Base-by-base conservation (phyloP, 2,797 vertebrate genomes). In the Fundulus diaphanus region DNA sequence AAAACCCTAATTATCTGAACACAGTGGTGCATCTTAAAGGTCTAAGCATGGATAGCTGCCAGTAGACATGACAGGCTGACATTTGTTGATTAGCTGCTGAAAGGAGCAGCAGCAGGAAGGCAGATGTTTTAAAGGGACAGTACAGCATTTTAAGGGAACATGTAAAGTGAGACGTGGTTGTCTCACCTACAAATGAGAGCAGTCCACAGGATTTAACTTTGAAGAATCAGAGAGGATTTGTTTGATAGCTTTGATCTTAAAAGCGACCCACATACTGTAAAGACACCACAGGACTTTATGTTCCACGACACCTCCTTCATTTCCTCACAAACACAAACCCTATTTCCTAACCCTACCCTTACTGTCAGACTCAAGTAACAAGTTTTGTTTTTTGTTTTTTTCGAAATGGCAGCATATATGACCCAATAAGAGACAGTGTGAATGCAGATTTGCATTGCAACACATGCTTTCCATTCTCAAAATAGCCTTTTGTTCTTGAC, bases 41-140 rank as follows among this genome's bases (percentile, higher is more conserved):
- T 72, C 66, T 48, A 22, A 29, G 9, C 1, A 7, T 48, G 69
- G 46, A 15, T 5, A 8, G 16, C 52, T 46, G 63, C 20, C 16
- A 51, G 46, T 20, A 27, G 29, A 69, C 67, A 31, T 69, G 77
- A 66, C 65, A 33, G 70, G 20, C 46, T 70, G 70, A 56, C 69
- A 54, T 72, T 78, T 37, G 57, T 65, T 79, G 77, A 79, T 46
- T 35, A 37, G 35, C 29, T 70, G 24, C 46, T n/a, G 57, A 65
- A 13, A 57, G 63, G 24, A 22, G 61, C 51, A 57, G 16, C n/a
- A 20, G n/a, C 18, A 8, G 42, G 72, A 54, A 79, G 20, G 35
- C 57, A 68, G 35, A 74, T 12, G 11, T 7, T 0, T 71, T 71
- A 56, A 54, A 70, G 68, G 51, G 51, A 42, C 11, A 29, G 65